Evolutionary conservation across 2,888 invertebrate species (phyloP), one percentile per base, ranked within the genome.

Genomic region (Agriotes lineatus): DNA sequence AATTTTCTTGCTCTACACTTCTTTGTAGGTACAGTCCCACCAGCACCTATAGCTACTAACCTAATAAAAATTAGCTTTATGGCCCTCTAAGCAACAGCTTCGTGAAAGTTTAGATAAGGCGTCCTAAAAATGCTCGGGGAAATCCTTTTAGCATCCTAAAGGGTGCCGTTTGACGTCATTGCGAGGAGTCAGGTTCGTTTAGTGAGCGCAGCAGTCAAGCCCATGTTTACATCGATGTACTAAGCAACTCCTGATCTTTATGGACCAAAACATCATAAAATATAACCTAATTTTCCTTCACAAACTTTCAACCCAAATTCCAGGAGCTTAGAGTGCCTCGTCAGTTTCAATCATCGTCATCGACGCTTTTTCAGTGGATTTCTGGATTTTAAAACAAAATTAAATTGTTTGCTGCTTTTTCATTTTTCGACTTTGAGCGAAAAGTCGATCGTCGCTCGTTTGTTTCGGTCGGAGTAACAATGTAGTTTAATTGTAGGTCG

Each of bases 281-380:
- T 16, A 33, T 52, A 52, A 52, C 30, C 33, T 16, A 52, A 52
- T 52, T 52, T 33, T 33, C 16, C n/a, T 33, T 52, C 52, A 12
- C 2, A 10, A 30, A 52, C 52, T 52, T 16, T 33, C 33, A 52
- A 22, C 52, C 33, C 9, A 33, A 22, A 52, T 52, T 14, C 16
- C 52, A 52, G 16, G 16, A 14, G 18, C 33, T 52, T 52, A 52
- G 33, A 52, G 52, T 52, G 52, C 52, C 18, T 52, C 22, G 52
- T 52, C 52, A 52, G 33, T 52, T 52, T 52, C 16, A 52, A 52
- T 52, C 30, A 50, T 50, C 25, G 50, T 50, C 50, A 48, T 48
- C 22, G 48, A 6, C 30, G 52, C 52, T 30, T 33, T 33, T 33
- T 22, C 19, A 33, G 12, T n/a, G 19, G 16, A 33, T 6, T 52